These are phyloP conservation scores for Siderastrea siderea DNA, from an alignment of 92 coral and sea anemone genomes.

Conservation along the genomic window DNA sequence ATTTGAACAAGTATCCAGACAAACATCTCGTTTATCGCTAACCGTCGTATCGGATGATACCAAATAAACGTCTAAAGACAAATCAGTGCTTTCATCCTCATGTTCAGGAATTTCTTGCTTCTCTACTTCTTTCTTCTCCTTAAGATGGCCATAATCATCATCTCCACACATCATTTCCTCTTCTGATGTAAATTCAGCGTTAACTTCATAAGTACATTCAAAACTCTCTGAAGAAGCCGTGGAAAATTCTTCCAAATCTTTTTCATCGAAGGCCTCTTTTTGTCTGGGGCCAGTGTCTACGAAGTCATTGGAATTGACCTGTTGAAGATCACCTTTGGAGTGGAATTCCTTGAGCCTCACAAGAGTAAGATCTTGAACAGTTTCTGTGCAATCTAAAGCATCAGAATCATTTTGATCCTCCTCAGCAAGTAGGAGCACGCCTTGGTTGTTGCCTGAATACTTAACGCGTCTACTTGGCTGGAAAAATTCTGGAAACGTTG, in stretches of 20 bases:
- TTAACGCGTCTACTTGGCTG: constrained; percentile 9
- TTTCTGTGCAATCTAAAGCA: not conserved
- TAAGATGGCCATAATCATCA: not conserved
- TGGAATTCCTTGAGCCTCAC: not conserved
- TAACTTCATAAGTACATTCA: constrained; percentile 26
- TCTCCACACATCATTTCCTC: not conserved
- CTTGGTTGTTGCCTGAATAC: constrained; percentile 5
- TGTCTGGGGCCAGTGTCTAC: not conserved
- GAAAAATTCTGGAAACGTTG: constrained; percentile 33
- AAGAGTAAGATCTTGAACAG: not conserved
- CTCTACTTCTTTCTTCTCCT: not conserved
- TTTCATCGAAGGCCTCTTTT: not conserved
- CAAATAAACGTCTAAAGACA: not conserved
- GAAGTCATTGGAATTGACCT: not conserved
- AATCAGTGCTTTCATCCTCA: not conserved
- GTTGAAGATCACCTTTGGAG: not conserved
- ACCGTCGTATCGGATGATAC: not conserved
- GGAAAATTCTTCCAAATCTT: constrained; percentile 32
- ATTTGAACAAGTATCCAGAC: not conserved
- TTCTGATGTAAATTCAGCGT: constrained; percentile 12
- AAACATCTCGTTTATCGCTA: not conserved
- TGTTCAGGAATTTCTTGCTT: not conserved
- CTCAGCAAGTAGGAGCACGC: constrained; percentile 15
- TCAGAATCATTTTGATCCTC: constrained; percentile 29
- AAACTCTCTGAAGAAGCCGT: constrained; percentile 31